Evolutionary conservation across 2,797 vertebrate genomes (phyloP).

Genomic region (Manis javanica): DNA sequence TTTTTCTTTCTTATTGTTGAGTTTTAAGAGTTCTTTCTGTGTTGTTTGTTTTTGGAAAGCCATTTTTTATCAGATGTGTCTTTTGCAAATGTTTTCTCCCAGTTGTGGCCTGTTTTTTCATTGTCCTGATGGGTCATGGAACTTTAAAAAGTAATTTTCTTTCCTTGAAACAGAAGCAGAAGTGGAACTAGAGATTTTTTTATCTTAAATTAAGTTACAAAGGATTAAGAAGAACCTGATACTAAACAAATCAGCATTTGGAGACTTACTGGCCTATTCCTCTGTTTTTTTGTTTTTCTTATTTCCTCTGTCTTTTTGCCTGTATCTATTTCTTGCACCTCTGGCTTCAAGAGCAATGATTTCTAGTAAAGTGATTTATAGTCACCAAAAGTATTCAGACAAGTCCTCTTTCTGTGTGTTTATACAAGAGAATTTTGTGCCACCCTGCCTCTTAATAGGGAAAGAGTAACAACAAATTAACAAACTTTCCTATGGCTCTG

Average conservation of each 20-base stretch:
- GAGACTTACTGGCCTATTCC: not conserved
- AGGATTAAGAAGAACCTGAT: not conserved
- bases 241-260: not conserved
- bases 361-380: not conserved
- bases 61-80: not conserved
- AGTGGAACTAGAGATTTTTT: not conserved
- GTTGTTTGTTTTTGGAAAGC: not conserved
- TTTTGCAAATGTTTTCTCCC: not conserved
- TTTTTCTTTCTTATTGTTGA: not conserved
- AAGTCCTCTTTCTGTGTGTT: not conserved
- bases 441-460: not conserved
- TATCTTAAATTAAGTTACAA: not conserved
- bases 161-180: not conserved
- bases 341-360: not conserved
- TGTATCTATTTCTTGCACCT: not conserved
- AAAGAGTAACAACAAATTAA: not conserved
- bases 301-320: not conserved
- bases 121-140: not conserved
- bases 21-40: not conserved
- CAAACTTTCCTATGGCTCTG: not conserved
- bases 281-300: not conserved
- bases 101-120: not conserved
- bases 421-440: not conserved
- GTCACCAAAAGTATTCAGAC: not conserved
- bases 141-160: conserved; percentile 18